Conservation (phyloP, 2,113 vertebrate species). For the Myanophis thanlyinensis region DNA sequence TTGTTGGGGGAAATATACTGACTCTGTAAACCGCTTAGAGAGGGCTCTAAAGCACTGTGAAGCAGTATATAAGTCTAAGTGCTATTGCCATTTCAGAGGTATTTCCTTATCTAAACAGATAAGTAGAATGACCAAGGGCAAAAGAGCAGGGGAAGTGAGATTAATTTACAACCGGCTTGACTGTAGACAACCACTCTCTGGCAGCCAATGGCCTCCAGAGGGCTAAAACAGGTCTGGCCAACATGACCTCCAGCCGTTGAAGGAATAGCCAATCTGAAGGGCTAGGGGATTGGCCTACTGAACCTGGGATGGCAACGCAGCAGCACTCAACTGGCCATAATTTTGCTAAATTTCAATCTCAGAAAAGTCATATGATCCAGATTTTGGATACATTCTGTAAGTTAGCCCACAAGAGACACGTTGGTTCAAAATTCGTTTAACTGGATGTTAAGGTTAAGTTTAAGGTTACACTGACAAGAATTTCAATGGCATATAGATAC, state of each 20-base stretch:
- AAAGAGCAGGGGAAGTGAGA: not conserved
- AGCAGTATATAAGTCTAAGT: too few relatives aligned
- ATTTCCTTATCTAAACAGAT: not conserved
- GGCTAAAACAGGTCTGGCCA: not conserved
- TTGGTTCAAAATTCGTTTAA: not conserved
- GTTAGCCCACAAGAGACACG: not conserved
- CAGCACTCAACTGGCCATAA: not conserved
- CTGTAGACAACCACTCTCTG: not conserved
- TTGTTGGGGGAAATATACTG: too few relatives aligned
- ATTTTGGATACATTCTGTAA: not conserved
- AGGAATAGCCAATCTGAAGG: not conserved
- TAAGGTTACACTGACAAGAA: not conserved
- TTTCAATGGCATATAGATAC: not conserved
- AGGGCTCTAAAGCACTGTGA: too few relatives aligned
- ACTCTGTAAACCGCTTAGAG: too few relatives aligned
- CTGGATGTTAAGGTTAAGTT: not conserved
- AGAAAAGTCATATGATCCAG: not conserved
- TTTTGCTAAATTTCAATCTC: not conserved
- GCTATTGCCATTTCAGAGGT: not conserved
- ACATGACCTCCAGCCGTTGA: not conserved
- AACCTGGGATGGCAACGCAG: not conserved
- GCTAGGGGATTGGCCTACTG: not conserved
- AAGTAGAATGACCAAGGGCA: not conserved
- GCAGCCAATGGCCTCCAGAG: not conserved
- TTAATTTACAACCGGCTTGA: not conserved